Base-by-base conservation (phyloP, 2,888 invertebrate species). In the Melieria crassipennis region DNA sequence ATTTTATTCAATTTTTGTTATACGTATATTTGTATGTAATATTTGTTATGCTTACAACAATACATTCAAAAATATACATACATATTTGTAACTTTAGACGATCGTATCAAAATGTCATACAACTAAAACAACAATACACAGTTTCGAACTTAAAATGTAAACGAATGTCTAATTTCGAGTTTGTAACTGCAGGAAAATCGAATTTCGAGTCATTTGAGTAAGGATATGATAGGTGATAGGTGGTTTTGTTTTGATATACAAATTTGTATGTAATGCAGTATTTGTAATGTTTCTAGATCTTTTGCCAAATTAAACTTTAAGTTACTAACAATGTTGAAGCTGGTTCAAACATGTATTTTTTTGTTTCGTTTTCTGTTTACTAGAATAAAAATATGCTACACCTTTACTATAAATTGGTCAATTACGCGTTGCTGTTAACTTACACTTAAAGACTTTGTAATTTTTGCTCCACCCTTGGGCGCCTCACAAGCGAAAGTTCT, bases 331-430 rank as follows among this genome's bases (percentile, higher is more conserved):
- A 30, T 30, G 30, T 30, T 30, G 30, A 30, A 30, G 30, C 30
- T 30, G 30, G 30, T 30, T 30, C 30, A 30, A 30, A 30, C 30
- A 30, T 30, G 30, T 30, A 30, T 30, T 30, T 30, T 30, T 30
- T 30, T 30, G 30, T 30, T 30, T 30, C 30, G 3, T 30, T 30
- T 3, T 30, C 30, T 30, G 30, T 30, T 30, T 30, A 30, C 30
- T 30, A 30, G 30, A 30, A 30, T 30, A 30, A 30, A 30, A 30
- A 30, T 30, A 69, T 73, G 68, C 75, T 50, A 68, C 65, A 62
- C 67, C 73, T 62, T 73, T 73, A 48, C 64, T 52, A 60, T 68
- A 65, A 61, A 62, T 64, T 58, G 61, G 68, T 57, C 50, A 58
- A 63, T 65, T 50, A 66, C 68, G 60, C 43, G 46, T 30, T 30